Evolutionary conservation across 2,888 invertebrate species (phyloP).

Genomic region (Reticulitermes lucifugus): DNA sequence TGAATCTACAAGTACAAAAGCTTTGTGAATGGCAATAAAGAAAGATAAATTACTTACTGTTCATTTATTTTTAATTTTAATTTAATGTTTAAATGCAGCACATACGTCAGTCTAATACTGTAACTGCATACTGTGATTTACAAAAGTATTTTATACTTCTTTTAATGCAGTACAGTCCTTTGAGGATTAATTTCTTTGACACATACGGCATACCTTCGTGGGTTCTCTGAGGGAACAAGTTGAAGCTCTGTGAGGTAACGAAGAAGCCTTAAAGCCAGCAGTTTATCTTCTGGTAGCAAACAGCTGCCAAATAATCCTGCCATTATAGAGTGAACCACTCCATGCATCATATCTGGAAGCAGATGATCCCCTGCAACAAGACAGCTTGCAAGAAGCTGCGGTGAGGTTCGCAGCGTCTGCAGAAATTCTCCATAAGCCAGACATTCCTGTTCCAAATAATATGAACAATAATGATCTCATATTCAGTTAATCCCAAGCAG

Average conservation of each 20-base stretch:
- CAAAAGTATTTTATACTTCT: too few relatives aligned
- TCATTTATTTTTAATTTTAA: too few relatives aligned
- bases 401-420: constrained; percentile 74
- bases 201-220: constrained; percentile 64
- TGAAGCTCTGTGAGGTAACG: constrained; percentile 79
- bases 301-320: constrained; percentile 80
- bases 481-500: too few relatives aligned
- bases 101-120: too few relatives aligned
- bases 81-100: too few relatives aligned
- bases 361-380: constrained; percentile 75
- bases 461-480: neutral
- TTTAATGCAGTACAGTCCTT: too few relatives aligned
- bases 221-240: constrained; percentile 76
- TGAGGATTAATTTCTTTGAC: too few relatives aligned
- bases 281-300: constrained; percentile 80
- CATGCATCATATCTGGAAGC: constrained; percentile 63
- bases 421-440: constrained; percentile 77
- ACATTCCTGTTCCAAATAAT: constrained; percentile 63
- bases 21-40: too few relatives aligned
- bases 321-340: constrained; percentile 69
- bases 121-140: too few relatives aligned
- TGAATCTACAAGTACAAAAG: too few relatives aligned
- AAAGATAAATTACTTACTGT: too few relatives aligned
- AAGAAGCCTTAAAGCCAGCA: constrained; percentile 72
- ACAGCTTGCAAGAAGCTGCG: constrained; percentile 77